Percentiles rank a stretch among this genome's conserved stretches.
phyloP scores from a whole-genome alignment of 1,140 invertebrate species.

The Danaus melanippus region DNA sequence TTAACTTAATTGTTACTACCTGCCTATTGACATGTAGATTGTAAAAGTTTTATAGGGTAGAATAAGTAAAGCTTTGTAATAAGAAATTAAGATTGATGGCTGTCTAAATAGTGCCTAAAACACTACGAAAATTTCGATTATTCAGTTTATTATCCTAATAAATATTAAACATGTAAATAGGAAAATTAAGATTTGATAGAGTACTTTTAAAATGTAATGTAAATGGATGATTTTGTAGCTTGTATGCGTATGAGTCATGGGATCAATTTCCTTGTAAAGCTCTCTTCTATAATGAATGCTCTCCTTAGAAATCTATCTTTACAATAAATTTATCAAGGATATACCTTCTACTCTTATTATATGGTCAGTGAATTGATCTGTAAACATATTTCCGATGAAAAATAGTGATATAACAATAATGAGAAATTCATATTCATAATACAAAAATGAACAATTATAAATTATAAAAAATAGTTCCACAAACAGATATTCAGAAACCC shows the following conservation, averaged over 20 bases:
- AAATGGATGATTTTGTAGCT: constrained; percentile 48
- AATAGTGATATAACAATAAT: no score
- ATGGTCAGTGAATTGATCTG: no score
- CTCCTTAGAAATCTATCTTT: constrained; percentile 1
- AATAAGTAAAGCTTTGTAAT: constrained; percentile 64
- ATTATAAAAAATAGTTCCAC: no score
- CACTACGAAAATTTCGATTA: constrained; percentile 69
- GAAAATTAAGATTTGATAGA: constrained; percentile 41
- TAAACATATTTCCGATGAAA: no score
- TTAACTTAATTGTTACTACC: constrained; percentile 62
- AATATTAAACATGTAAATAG: constrained; percentile 59
- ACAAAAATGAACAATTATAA: no score
- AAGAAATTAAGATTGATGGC: constrained; percentile 69
- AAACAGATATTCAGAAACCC: no score
- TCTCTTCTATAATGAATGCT: constrained; percentile 18
- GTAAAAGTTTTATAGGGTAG: constrained; percentile 51
- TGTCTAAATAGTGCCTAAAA: constrained; percentile 72
- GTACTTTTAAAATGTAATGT: constrained; percentile 44
- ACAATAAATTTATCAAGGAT: no score
- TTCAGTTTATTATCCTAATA: constrained; percentile 62
- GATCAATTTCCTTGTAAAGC: constrained; percentile 55
- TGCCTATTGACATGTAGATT: constrained; percentile 67
- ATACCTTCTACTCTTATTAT: no score
- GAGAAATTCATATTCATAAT: no score
- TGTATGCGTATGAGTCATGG: constrained; percentile 48